Base-by-base conservation (phyloP, 2,113 vertebrate species). In the Ginglymostoma cirratum region DNA sequence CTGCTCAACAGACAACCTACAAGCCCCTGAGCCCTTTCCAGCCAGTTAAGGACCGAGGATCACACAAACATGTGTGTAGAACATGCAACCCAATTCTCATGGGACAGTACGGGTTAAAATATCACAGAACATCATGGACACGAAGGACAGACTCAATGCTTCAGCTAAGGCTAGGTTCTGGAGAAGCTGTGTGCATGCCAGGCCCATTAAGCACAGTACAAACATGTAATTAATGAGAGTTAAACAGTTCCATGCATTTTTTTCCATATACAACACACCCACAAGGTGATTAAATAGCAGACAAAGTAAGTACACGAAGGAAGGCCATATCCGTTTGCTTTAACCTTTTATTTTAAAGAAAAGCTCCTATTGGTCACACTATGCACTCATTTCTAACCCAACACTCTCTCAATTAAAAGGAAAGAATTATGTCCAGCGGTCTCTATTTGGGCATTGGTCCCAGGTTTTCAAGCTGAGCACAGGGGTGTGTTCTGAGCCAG, bases 301-400 rank as follows among this genome's bases (percentile, higher is more conserved):
- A 61, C 27, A 30, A n/a, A 90, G 52, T 55, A n/a, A 90, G 30
- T 34, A 65, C 87, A 55, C 27, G 15, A 90, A 90, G 87, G 30
- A 52, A 52, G 85, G 48, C 48, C 27, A 55, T 55, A 92, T n/a
- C 15, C 52, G 87, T 55, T 92, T 6, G 55, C 52, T 92, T 92
- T n/a, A 65, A 61, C 55, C 19, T n/a, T 34, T 30, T 27, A 15
- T 61, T 61, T 34, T 8, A 61, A 61, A 61, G 55, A 61, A 6
- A 83, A 19, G 17, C 42, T 83, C 55, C 52, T 34, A 38, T 61
- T 19, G 14, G 87, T 96, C 97, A 97, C 97, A 97, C 97, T 95
- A 55, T 97, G 97, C 97, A 96, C 96, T 96, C 95, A 96, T 97
- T 96, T 96, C 96, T 97, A 97, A 96, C 96, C 96, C 96, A 1